Evolutionary conservation across 2,113 vertebrate genomes (phyloP).

Genomic region (Poecilia latipinna): DNA sequence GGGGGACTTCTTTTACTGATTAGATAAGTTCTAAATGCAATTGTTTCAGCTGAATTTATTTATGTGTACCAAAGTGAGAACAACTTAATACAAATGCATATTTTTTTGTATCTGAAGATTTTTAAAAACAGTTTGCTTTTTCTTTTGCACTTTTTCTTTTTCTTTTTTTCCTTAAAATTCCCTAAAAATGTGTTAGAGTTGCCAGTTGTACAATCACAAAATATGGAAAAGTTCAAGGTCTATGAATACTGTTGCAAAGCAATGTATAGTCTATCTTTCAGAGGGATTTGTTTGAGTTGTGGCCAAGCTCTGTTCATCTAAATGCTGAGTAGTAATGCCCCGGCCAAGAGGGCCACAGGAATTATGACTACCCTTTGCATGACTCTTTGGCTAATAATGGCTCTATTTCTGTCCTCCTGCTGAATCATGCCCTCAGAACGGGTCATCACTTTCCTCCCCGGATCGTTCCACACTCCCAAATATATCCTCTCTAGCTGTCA

Average conservation of each 20-base stretch:
- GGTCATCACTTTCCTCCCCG: constrained; percentile 54
- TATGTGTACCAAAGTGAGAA: no score
- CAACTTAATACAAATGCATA: no score
- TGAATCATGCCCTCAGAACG: constrained; percentile 70
- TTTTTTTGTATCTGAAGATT: no score
- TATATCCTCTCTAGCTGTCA: constrained; percentile 33
- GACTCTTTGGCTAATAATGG: constrained; percentile 67
- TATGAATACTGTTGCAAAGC: background rate
- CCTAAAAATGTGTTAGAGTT: background rate
- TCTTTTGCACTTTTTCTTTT: background rate
- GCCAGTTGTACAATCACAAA: background rate
- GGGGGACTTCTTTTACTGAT: no score
- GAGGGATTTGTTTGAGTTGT: background rate
- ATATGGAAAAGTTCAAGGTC: background rate
- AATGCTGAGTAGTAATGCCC: constrained; percentile 63
- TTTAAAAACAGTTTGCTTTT: no score
- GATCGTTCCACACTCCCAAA: constrained; percentile 35
- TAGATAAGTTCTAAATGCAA: no score
- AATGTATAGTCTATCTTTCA: background rate
- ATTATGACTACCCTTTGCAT: constrained; percentile 62
- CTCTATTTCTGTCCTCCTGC: constrained; percentile 76
- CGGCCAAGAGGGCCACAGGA: constrained; percentile 52
- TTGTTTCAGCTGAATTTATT: no score
- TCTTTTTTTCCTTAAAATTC: background rate
- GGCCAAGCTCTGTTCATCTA: constrained; percentile 30